Conservation (phyloP, 2,888 invertebrate species). For the Ptychoptera albimana region DNA sequence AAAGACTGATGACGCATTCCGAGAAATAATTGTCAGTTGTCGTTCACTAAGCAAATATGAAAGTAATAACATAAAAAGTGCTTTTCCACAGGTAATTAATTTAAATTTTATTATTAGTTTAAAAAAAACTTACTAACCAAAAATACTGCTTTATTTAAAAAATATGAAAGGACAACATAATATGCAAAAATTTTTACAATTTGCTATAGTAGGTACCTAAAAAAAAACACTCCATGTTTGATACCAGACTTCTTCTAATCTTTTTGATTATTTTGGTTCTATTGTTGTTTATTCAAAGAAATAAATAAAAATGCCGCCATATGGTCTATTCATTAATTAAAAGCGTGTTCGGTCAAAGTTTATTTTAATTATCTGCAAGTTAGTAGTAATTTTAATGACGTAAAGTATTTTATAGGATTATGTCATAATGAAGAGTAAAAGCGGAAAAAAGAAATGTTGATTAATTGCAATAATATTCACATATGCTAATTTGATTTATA, state of each 20-base stretch:
- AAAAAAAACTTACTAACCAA: neutral
- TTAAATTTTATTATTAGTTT: neutral
- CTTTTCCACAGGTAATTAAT: constrained; percentile 31
- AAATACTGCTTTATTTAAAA: too few relatives aligned
- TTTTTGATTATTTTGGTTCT: too few relatives aligned
- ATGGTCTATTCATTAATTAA: neutral
- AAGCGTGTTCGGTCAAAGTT: neutral
- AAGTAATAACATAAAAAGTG: constrained; percentile 24
- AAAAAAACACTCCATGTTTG: too few relatives aligned
- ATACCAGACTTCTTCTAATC: too few relatives aligned
- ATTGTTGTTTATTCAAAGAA: neutral
- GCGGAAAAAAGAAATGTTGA: too few relatives aligned
- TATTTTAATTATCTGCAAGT: neutral
- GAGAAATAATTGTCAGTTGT: constrained; percentile 31
- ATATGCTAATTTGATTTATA: too few relatives aligned
- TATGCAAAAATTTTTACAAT: too few relatives aligned
- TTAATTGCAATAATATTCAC: too few relatives aligned
- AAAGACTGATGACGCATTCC: constrained; percentile 28
- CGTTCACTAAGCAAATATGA: constrained; percentile 30
- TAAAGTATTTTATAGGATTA: too few relatives aligned
- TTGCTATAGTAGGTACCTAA: too few relatives aligned
- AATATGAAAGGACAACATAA: too few relatives aligned
- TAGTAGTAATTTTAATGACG: neutral
- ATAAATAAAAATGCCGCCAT: neutral
- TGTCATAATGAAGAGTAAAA: too few relatives aligned